Evolutionary conservation across 2,113 vertebrate species (phyloP), one percentile per base, ranked within the genome.

Genomic region (Hucho hucho): DNA sequence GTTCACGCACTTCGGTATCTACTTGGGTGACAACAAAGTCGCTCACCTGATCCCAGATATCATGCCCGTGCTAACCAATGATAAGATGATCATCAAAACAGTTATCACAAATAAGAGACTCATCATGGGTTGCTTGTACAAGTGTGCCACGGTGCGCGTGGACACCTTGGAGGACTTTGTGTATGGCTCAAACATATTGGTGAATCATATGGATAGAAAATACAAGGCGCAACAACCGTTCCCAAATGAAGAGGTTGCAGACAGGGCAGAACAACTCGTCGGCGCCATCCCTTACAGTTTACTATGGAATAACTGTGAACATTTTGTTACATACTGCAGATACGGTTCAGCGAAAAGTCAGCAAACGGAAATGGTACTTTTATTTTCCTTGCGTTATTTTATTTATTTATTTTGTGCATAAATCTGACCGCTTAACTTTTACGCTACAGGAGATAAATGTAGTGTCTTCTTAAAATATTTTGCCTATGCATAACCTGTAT

Each of bases 281-380:
- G 97, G 97, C 1, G 12, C 81, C 1, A 90, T 94, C 1, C 86
- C 91, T 0, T 97, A 99, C 90, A 98, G 96, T 81, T 89, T 98
- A 20, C 93, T 98, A 65, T 98, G 97, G 96, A 96, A 96, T 88
- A 99, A 98, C 90, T 98, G 97, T 72, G 96, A 98, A 83, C 97
- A 99, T 90, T 98, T 97, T 72, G 96, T 94, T 47, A 98, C 96
- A 5, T 84, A 94, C 87, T 99, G 97, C 93, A 92, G 96, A 75
- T 98, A 97, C 7, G 96, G 95, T n/a, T 76, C 87, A 14, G 79
- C 93, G 0, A 78, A 86, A 65, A 98, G 96, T 83, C 87, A 84
- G 71, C 97, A 98, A 86, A 95, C 96, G 0, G 95, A 98, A 63
- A 93, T 95, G 95, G 96, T 96, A 92, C 13, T 46, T 46, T 12